phyloP scores from a whole-genome alignment of 1,140 invertebrate species.

The Paraescarpia echinospica region DNA sequence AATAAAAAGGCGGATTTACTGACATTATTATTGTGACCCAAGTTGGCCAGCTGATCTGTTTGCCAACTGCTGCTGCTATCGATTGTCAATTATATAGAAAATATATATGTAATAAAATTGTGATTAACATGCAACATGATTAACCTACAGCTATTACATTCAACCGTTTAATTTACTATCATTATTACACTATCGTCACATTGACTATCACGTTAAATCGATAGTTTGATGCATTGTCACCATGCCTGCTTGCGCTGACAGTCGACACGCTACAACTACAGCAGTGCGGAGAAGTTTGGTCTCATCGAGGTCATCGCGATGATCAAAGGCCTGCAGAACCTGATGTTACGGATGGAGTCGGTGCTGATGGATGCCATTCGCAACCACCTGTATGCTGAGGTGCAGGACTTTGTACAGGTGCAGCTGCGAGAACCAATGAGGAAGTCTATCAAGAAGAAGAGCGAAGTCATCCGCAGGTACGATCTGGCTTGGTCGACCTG shows the following conservation, averaged over 20 bases:
- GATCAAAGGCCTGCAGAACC: conserved; percentile 97
- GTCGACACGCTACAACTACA: conserved; percentile 97
- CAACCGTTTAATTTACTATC: too few relatives aligned
- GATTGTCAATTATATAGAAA: too few relatives aligned
- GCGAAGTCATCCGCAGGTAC: conserved; percentile 89
- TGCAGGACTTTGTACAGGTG: conserved; percentile 97
- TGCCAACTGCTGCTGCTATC: too few relatives aligned
- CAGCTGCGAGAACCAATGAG: conserved; percentile 86
- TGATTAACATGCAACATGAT: too few relatives aligned
- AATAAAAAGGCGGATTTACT: too few relatives aligned
- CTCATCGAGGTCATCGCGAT: conserved; percentile 98
- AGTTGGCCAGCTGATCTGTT: too few relatives aligned
- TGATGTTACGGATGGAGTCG: conserved; percentile 97
- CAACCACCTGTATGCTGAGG: conserved; percentile 90
- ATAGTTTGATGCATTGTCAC: too few relatives aligned
- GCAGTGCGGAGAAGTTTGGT: conserved; percentile 95
- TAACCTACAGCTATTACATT: too few relatives aligned
- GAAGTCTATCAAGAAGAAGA: conserved; percentile 98
- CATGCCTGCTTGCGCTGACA: conserved; percentile 42
- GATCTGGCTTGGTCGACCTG: conserved; percentile 12
- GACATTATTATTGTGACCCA: too few relatives aligned
- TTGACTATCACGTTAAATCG: too few relatives aligned
- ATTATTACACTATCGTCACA: too few relatives aligned
- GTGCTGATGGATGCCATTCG: conserved; percentile 96
- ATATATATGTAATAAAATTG: too few relatives aligned